Evolutionary conservation across 2,888 invertebrate species (phyloP), one percentile per base, ranked within the genome.

Genomic region (Nysson spinosus): DNA sequence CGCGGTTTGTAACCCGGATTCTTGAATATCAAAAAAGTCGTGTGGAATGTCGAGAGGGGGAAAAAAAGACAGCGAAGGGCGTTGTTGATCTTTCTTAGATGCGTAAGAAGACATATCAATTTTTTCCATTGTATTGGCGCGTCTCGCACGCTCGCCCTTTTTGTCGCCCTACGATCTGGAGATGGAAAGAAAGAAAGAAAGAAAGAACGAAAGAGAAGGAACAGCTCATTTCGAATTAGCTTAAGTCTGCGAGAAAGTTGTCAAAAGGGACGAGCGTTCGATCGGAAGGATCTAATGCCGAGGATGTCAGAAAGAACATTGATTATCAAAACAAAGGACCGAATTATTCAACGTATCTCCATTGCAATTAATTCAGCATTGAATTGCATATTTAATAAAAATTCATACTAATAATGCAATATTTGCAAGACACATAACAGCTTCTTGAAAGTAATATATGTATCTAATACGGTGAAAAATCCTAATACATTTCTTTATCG

Each of bases 91-190:
- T 72, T 78, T 75, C 39, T 42, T 72, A 77, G 72, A 76, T 56
- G 65, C 65, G 55, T 79, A 77, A 80, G 58, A 71, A 79, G 63
- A 83, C 81, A 82, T 83, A 83, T 83, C 81, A 81, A 72, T 80
- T 77, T 68, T 62, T 52, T 72, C 69, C 66, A 67, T 69, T 46
- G 55, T 54, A 51, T 60, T 44, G 19, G 55, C 61, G 61, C 67
- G 64, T 54, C 34, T 50, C 43, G 32, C 57, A 58, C 69, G 51
- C 49, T 69, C 47, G 57, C 62, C 56, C 49, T 60, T 57, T 61
- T 56, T 47, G 46, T 68, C 62, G 51, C 35, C 47, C 39, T 54
- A 24, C 20, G 28, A 50, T 26, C 24, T 34, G 35, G 7, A 22
- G 28, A 34, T 22, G 3, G 19, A 22, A 44, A 20, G 12, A 39